Conservation (phyloP, 2,113 vertebrate species). For the Sceloporus tristichus region DNA sequence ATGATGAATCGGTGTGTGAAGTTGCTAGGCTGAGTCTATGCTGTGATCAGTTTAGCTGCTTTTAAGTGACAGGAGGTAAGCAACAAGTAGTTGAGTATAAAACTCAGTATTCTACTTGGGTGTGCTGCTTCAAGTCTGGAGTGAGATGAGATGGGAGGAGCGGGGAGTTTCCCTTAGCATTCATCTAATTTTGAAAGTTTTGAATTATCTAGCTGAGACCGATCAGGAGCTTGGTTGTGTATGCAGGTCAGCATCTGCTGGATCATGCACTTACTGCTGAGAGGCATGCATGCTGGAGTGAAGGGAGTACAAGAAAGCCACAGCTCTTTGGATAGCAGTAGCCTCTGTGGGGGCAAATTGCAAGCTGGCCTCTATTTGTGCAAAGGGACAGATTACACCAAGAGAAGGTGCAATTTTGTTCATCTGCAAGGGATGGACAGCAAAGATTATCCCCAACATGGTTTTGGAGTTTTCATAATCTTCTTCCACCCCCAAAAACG, state of each 20-base stretch:
- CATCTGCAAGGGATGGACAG: not conserved
- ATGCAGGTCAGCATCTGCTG: fast-evolving
- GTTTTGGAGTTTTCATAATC: not conserved
- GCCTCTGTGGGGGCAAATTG: not conserved
- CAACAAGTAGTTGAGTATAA: slow-evolving; percentile 5
- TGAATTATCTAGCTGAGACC: not conserved
- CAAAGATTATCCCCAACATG: too few relatives aligned
- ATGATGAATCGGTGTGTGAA: not conserved
- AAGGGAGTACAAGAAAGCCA: not conserved
- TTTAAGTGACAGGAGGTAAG: slow-evolving; percentile 59
- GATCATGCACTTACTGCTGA: not conserved
- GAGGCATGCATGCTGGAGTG: not conserved
- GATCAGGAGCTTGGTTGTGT: too few relatives aligned
- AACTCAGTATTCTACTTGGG: fast-evolving
- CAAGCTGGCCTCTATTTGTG: not conserved
- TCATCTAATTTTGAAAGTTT: not conserved
- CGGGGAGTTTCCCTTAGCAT: not conserved
- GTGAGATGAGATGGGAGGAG: not conserved
- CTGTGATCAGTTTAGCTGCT: slow-evolving; percentile 8
- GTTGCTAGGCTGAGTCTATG: slow-evolving; percentile 7
- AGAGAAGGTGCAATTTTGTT: not conserved
- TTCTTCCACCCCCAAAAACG: not conserved
- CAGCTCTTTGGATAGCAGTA: not conserved
- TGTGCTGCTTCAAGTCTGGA: not conserved
- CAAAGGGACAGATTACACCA: not conserved